A percentile compares a stretch with the other conserved stretches of the same genome.
phyloP scores from a whole-genome alignment of 2,113 vertebrate genomes.

The Sciurus niger region DNA sequence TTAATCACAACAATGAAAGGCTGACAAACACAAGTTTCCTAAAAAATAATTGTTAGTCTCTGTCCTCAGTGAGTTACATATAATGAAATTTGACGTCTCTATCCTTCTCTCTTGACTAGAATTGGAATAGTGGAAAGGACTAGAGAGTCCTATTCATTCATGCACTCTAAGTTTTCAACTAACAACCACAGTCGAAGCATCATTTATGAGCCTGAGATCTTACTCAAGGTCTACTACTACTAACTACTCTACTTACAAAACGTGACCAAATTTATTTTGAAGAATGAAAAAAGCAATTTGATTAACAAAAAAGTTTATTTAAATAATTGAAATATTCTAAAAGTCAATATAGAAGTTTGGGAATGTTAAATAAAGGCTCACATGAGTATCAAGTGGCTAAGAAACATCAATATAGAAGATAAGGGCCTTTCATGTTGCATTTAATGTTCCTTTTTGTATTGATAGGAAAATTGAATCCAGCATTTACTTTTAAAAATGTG shows the following conservation, averaged over 20 bases:
- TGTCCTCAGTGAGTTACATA: not conserved
- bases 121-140: not conserved
- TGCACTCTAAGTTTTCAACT: not conserved
- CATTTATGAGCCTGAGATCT: not conserved
- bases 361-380: conserved; percentile 33
- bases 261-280: not conserved
- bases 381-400: not conserved
- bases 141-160: not conserved
- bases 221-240: not conserved
- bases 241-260: not conserved
- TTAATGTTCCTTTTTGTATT: not conserved
- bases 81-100: not conserved
- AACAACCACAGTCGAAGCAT: not conserved
- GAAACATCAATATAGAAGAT: not conserved
- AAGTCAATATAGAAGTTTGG: not conserved
- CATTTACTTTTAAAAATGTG: not conserved
- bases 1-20: too few relatives aligned
- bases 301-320: not conserved
- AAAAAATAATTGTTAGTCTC: not conserved
- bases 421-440: not conserved
- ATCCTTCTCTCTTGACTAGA: not conserved
- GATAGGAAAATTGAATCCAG: not conserved
- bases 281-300: not conserved
- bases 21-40: not conserved
- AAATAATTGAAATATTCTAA: not conserved